phyloP scores from a whole-genome alignment of 2,797 vertebrate genomes.

The Notamacropus eugenii region DNA sequence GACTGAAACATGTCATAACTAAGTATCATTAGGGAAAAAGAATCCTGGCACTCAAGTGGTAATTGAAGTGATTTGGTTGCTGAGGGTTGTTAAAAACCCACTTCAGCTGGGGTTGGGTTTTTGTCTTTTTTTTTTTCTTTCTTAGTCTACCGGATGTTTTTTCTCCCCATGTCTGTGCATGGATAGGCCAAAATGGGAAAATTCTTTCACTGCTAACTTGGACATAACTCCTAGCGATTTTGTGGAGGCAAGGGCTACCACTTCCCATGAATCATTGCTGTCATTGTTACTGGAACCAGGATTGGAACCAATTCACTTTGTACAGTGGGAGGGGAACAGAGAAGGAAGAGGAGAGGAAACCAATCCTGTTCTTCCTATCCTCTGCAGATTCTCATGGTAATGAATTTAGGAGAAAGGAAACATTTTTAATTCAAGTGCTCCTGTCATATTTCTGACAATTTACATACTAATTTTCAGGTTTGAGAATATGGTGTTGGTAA shows the following conservation, averaged over 20 bases:
- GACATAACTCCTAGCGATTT: slow-evolving; percentile 29
- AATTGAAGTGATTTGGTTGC: not conserved
- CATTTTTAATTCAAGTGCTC: slow-evolving; percentile 56
- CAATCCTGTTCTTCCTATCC: not conserved
- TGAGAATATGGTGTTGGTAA: slow-evolving; percentile 57
- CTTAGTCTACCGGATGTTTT: not conserved
- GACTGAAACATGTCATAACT: slow-evolving; percentile 10
- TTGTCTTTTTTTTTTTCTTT: not conserved
- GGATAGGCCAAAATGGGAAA: slow-evolving; percentile 23
- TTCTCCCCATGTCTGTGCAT: not conserved
- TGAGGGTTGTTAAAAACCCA: not conserved
- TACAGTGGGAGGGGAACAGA: not conserved
- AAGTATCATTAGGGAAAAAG: slow-evolving; percentile 35
- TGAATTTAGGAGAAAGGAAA: slow-evolving; percentile 63
- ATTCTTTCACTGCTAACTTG: slow-evolving; percentile 8
- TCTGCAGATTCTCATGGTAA: slow-evolving; percentile 16
- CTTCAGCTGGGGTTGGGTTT: not conserved
- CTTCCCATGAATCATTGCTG: slow-evolving; percentile 20
- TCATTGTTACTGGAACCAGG: slow-evolving; percentile 13
- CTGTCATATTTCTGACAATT: slow-evolving; percentile 70
- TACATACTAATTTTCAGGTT: slow-evolving; percentile 65
- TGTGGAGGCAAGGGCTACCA: not conserved
- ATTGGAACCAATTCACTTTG: slow-evolving; percentile 47
- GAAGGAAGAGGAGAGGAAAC: not conserved
- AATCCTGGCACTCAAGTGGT: not conserved